These are phyloP conservation scores for Orthonevra nobilis DNA, from an alignment of 2,888 invertebrate species.

Conservation along the genomic window DNA sequence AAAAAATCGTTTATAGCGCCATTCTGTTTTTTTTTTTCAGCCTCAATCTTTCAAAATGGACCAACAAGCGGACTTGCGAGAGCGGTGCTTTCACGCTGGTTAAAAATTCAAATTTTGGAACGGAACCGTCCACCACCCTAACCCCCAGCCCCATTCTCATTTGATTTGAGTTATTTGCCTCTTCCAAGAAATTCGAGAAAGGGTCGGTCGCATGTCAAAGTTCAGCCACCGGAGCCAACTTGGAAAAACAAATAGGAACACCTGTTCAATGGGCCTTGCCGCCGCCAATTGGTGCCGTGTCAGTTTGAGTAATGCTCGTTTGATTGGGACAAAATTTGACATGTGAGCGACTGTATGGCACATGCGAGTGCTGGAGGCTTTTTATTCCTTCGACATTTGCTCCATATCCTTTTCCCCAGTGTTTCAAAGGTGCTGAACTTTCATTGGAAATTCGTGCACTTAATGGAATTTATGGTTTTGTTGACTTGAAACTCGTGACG, in stretches of 20 bases:
- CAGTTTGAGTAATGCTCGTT: constrained; percentile 40
- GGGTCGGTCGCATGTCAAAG: too few relatives aligned
- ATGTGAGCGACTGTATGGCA: background rate
- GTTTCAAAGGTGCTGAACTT: constrained; percentile 27
- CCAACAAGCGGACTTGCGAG: too few relatives aligned
- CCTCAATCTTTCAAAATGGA: too few relatives aligned
- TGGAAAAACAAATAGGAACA: constrained; percentile 47
- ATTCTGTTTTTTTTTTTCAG: too few relatives aligned
- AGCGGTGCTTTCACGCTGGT: too few relatives aligned
- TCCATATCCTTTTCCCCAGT: background rate
- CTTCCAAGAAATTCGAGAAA: background rate
- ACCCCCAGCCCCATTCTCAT: background rate
- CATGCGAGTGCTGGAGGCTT: too few relatives aligned
- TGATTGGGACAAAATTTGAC: constrained; percentile 27
- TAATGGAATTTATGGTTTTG: constrained; percentile 41
- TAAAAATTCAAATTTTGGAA: constrained; percentile 1
- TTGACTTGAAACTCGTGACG: constrained; percentile 19
- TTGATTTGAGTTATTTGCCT: constrained; percentile 7
- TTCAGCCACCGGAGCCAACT: too few relatives aligned
- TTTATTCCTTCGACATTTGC: background rate
- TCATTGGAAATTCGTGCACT: constrained; percentile 39
- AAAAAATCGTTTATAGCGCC: too few relatives aligned
- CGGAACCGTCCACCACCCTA: too few relatives aligned
- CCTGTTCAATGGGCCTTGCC: constrained; percentile 38
- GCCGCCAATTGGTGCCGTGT: constrained; percentile 22